Conservation (phyloP, 2,797 vertebrate genomes). For the Lophotriccus pileatus region DNA sequence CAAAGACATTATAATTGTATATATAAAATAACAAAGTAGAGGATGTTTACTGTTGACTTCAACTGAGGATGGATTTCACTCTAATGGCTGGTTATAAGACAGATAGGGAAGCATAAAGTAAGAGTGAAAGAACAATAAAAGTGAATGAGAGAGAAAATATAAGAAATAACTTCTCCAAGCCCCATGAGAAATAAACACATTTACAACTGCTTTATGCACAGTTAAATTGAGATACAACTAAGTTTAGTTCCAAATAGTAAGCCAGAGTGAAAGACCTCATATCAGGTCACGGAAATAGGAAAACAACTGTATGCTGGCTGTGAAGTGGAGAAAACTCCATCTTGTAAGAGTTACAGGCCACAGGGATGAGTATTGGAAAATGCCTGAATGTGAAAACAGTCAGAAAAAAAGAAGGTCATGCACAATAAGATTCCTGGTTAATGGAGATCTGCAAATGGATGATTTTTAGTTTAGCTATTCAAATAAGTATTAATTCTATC, state of each 20-base stretch:
- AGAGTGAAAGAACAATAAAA: constrained; percentile 42
- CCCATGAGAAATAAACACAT: constrained; percentile 17
- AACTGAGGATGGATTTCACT: background rate
- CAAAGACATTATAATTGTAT: background rate
- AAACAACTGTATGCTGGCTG: background rate
- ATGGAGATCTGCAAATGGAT: background rate
- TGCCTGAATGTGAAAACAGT: background rate
- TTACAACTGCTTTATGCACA: constrained; percentile 34
- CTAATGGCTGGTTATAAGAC: background rate
- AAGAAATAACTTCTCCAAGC: constrained; percentile 21
- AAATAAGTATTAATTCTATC: background rate
- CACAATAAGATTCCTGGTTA: background rate
- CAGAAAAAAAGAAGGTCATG: background rate
- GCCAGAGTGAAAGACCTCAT: background rate
- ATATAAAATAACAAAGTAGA: background rate
- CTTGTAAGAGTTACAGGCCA: background rate
- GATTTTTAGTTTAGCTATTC: background rate
- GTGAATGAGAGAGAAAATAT: background rate
- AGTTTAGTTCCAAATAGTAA: background rate
- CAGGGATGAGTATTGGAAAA: background rate
- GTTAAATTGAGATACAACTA: constrained; percentile 29
- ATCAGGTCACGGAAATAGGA: background rate
- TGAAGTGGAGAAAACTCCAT: background rate
- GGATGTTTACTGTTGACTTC: background rate
- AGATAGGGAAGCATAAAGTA: constrained; percentile 19